Conservation (phyloP, 2,797 vertebrate species). For the Glossophaga mutica region DNA sequence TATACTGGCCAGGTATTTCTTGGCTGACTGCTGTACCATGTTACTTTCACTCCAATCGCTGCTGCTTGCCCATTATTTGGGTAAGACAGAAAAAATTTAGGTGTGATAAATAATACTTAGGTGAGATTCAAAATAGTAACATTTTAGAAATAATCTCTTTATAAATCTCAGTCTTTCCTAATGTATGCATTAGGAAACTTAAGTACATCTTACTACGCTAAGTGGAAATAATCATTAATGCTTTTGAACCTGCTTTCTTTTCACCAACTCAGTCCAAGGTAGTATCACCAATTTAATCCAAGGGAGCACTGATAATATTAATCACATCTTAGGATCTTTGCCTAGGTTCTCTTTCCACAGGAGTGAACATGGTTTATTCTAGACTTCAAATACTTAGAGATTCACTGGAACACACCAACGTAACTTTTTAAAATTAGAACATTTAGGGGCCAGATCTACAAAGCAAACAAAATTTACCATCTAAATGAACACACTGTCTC, state of each 20-base stretch:
- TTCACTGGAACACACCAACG: neutral
- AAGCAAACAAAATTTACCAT: neutral
- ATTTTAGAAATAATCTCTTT: conserved; percentile 26
- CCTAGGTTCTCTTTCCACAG: neutral
- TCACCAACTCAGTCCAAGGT: neutral
- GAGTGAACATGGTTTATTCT: conserved; percentile 29
- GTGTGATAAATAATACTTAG: conserved; percentile 31
- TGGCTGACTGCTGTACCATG: neutral
- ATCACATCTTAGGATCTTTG: conserved; percentile 16
- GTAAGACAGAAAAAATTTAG: neutral
- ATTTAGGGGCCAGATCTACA: conserved; percentile 23
- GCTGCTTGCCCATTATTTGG: neutral
- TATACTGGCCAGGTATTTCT: neutral
- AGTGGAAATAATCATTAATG: neutral
- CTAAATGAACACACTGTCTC: conserved; percentile 39
- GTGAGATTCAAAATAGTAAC: conserved; percentile 9
- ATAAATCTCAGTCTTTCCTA: conserved; percentile 25
- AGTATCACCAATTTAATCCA: neutral
- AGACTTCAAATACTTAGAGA: conserved; percentile 18
- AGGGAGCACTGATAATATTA: conserved; percentile 26
- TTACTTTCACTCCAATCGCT: neutral
- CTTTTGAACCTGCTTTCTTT: conserved; percentile 1
- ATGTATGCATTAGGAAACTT: neutral
- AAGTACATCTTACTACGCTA: conserved; percentile 10
- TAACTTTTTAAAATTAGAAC: neutral